Percentiles rank a stretch among this genome's conserved stretches.
Conservation (phyloP, 2,888 invertebrate genomes). For the Julus scandinavius region DNA sequence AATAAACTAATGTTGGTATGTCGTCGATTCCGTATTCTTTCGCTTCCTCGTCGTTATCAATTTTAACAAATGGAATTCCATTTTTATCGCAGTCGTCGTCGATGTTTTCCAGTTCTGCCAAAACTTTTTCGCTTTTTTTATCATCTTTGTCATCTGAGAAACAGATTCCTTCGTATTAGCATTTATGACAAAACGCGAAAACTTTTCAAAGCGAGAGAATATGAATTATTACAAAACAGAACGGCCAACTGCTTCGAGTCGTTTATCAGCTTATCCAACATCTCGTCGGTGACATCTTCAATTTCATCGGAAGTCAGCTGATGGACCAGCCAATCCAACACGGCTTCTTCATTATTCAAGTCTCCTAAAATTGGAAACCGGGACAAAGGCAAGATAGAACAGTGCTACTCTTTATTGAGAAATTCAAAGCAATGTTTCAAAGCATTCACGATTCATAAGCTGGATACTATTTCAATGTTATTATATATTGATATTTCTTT, state of each 20-base stretch:
- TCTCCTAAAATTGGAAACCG: conserved; percentile 76
- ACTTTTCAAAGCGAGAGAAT: background rate
- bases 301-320: conserved; percentile 70
- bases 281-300: conserved; percentile 65
- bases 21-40: conserved; percentile 83
- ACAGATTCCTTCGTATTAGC: background rate
- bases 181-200: background rate
- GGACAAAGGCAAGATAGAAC: background rate
- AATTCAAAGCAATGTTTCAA: no score
- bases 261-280: conserved; percentile 64
- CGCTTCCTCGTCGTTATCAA: conserved; percentile 72
- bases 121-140: conserved; percentile 57
- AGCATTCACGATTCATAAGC: no score
- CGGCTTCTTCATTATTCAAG: conserved; percentile 93
- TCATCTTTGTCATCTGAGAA: conserved; percentile 61
- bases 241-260: conserved; percentile 65
- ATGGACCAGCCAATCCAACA: conserved; percentile 94
- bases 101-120: conserved; percentile 61
- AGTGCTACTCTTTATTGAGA: no score
- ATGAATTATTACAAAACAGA: conserved; percentile 63
- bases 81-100: conserved; percentile 59
- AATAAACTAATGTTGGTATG: conserved; percentile 82
- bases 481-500: background rate
- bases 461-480: no score
- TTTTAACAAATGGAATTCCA: conserved; percentile 63